A percentile compares a stretch with the other conserved stretches of the same genome.
Evolutionary conservation across 2,113 vertebrate species (phyloP).

Genomic region (Phainopepla nitens): DNA sequence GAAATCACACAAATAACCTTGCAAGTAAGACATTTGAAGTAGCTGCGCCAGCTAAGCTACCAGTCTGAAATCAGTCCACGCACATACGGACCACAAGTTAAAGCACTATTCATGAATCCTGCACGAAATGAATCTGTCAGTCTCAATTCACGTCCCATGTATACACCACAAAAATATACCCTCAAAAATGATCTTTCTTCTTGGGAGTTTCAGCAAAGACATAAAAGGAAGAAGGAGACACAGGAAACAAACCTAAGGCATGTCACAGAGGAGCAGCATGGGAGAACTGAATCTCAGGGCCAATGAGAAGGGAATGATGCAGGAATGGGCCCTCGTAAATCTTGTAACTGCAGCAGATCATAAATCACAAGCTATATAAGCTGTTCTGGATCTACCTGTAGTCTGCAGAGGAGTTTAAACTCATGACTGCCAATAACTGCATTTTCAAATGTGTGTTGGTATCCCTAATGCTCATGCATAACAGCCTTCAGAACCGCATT

Average conservation of each 20-base stretch:
- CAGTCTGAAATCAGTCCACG: not conserved
- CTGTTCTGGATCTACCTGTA: not conserved
- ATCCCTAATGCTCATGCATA: not conserved
- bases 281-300: not conserved
- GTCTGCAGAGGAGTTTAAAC: not conserved
- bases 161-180: not conserved
- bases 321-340: not conserved
- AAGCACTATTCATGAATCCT: not conserved
- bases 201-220: not conserved
- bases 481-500: not conserved
- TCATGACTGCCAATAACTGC: not conserved
- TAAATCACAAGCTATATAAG: not conserved
- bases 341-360: not conserved
- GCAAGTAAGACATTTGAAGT: not conserved
- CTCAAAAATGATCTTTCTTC: not conserved
- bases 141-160: not conserved
- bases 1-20: not conserved
- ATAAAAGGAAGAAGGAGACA: not conserved
- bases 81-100: not conserved
- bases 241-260: not conserved
- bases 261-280: not conserved
- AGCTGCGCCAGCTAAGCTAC: not conserved
- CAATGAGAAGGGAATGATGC: not conserved
- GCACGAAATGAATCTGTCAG: not conserved
- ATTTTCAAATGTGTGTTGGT: not conserved